A percentile compares a stretch with the other conserved stretches of the same genome.
These are phyloP conservation scores for Gallinago solitaria DNA, from an alignment of 2,797 vertebrate genomes.

Conservation along the genomic window DNA sequence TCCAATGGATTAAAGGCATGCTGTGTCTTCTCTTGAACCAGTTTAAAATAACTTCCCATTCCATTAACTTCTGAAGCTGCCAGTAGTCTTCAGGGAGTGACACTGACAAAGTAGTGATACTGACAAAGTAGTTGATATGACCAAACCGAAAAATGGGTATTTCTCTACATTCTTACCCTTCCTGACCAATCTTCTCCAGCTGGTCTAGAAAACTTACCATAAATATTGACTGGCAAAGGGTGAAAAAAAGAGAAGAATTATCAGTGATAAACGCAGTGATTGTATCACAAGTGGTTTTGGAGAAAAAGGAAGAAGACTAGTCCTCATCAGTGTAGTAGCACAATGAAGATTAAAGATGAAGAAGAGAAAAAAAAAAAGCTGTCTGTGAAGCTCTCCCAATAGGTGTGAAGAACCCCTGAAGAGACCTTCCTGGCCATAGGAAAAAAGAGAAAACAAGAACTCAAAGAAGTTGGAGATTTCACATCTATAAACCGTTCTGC, in stretches of 20 bases:
- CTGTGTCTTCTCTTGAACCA: neutral
- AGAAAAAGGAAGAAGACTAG: neutral
- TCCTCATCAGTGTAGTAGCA: neutral
- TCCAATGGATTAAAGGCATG: neutral
- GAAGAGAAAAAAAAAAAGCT: neutral
- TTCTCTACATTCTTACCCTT: neutral
- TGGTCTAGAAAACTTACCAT: neutral
- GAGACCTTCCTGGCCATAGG: neutral
- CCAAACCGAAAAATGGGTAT: neutral
- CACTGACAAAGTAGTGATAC: neutral
- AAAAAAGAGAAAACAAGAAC: neutral
- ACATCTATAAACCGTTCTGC: neutral
- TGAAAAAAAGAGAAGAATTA: neutral
- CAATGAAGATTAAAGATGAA: neutral
- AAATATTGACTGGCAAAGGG: neutral
- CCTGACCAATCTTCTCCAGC: neutral
- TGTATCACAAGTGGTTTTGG: neutral
- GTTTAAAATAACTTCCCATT: conserved; percentile 25
- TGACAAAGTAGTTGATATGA: neutral
- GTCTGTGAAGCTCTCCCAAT: neutral
- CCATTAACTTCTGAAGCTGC: conserved; percentile 29
- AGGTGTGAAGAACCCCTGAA: neutral
- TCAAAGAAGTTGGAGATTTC: neutral
- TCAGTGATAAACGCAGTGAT: neutral
- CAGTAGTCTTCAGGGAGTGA: neutral